Conservation (phyloP, 2,113 vertebrate species). For the Lepisosteus osseus region DNA sequence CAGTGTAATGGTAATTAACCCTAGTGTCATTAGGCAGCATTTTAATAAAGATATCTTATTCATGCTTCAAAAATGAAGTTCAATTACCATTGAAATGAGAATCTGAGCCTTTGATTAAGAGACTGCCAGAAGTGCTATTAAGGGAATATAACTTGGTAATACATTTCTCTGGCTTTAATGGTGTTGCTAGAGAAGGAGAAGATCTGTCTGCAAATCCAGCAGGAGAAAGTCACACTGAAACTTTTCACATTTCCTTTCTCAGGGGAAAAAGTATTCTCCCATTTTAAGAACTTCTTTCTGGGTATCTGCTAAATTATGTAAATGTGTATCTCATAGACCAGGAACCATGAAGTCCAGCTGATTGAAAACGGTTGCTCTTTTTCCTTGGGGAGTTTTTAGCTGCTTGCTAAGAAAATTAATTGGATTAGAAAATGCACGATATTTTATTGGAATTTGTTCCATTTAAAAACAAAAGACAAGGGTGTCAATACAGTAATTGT, state of each 20-base stretch:
- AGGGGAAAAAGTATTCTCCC: no score
- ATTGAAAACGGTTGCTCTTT: no score
- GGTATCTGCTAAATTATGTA: no score
- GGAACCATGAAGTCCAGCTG: no score
- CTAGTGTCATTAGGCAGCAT: slow-evolving; percentile 2
- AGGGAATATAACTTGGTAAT: slow-evolving; percentile 26
- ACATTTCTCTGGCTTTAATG: slow-evolving; percentile 18
- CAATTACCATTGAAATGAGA: slow-evolving; percentile 23
- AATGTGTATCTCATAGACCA: no score
- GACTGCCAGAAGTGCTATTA: slow-evolving; percentile 29
- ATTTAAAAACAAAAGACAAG: no score
- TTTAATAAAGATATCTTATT: slow-evolving; percentile 21
- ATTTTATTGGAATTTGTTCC: no score
- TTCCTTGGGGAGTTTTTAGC: no score
- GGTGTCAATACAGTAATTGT: no score
- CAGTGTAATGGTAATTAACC: slow-evolving; percentile 18
- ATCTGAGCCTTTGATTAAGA: slow-evolving; percentile 20
- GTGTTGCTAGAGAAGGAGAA: slow-evolving; percentile 19
- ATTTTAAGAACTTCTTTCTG: no score
- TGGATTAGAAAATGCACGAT: no score
- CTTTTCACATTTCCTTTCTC: not conserved
- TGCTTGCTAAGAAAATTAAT: no score
- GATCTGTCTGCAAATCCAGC: slow-evolving; percentile 19
- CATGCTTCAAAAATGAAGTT: slow-evolving; percentile 21
- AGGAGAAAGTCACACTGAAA: slow-evolving; percentile 13